Evolutionary conservation across 2,797 vertebrate genomes (phyloP), one percentile per base, ranked within the genome.

Genomic region (Muscicapa comitata): DNA sequence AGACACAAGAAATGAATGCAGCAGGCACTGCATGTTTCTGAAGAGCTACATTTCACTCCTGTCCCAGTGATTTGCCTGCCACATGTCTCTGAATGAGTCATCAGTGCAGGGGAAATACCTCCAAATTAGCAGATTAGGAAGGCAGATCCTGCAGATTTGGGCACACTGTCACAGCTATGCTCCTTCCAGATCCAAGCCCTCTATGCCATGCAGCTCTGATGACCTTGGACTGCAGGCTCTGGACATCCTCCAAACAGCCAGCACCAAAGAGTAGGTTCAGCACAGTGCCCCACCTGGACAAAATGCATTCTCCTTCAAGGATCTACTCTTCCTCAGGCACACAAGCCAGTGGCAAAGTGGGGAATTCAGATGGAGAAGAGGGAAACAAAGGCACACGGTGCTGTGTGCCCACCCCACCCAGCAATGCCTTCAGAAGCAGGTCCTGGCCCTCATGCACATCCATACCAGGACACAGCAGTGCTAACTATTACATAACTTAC

Each of bases 101-200:
- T n/a, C 54, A 21, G 43, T 92, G 80, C 63, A 78, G 47, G 58
- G 73, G 40, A 90, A 94, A 68, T 58, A 92, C 74, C 77, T 92
- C 63, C 48, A 45, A 54, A 83, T 78, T 43, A 68, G 47, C 70
- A 88, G 65, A 72, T 71, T 18, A 74, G 68, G 29, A 86, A 54
- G 0, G 51, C 65, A 74, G 74, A 62, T 76, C 51, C 51, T 26
- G 73, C 21, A 91, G 66, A 11, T 3, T 43, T 31, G 47, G 55
- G 47, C 67, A 66, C 16, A 19, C 10, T 17, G 59, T 51, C 78
- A 70, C 20, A 35, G 48, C 55, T 55, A 4, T 0, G 9, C 21
- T 77, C 45, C 43, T 86, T 57, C 40, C 72, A 80, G 40, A 71
- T 11, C 65, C 29, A 43, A 61, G 55, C 20, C 51, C 25, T 54